Base-by-base conservation (phyloP, 1,140 invertebrate genomes). In the Acromyrmex charruanus region DNA sequence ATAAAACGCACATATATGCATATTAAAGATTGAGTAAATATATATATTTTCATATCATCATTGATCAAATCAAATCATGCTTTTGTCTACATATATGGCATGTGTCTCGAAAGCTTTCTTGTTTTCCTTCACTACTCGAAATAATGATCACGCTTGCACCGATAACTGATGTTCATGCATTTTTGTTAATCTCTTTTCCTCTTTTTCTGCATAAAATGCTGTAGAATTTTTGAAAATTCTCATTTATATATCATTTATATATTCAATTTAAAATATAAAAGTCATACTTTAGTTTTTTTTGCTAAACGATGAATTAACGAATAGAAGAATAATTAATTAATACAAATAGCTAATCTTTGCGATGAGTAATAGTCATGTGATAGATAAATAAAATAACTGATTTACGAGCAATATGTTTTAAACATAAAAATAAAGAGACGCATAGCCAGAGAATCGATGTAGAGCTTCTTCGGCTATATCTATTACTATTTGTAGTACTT, bases 401-500 rank as follows among this genome's bases (percentile, higher is more conserved):
- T 80, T 35, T 81, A 3, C n/a, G n/a, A 10, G 31, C 31, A 44
- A 44, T 51, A 51, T 16, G 49, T 51, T 71, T 59, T 7, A 61
- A 74, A 12, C 53, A 21, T 72, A 84, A 84, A 74, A 49, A 16
- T 21, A 74, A 75, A 74, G 21, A 61, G 6, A 75, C 21, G 44
- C n/a, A 21, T n/a, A 61, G 39, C 10, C 9, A 77, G 14, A 55
- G 35, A 9, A 28, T 28, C 10, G 1, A n/a, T 16, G 7, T 55
- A n/a, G 7, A 49, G 7, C 31, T 68, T 68, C 12, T n/a, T 66
- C 18, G 28, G 12, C 21, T 81, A 9, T 49, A 79, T 39, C 39
- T 61, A 28, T 28, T 39, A 25, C 3, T 89, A 77, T 21, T 44
- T 92, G 92, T 88, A 72, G 12, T 58, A 61, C 3, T 39, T 84